Percentiles rank a stretch among this genome's conserved stretches.
These are phyloP conservation scores for Phenganax subtilis DNA, from an alignment of 92 coral and sea anemone species.

Conservation along the genomic window DNA sequence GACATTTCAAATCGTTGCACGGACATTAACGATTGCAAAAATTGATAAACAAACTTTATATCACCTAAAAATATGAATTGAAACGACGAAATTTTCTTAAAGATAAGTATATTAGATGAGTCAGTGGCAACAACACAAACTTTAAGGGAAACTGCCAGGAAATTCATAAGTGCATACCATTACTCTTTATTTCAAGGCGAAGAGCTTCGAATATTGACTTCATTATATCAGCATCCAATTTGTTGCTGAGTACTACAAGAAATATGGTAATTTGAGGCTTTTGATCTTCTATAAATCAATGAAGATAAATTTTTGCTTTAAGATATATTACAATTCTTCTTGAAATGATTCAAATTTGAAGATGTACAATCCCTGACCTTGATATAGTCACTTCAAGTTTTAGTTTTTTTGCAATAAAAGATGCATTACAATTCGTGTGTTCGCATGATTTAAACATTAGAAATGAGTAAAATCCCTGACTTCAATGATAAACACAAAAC, in stretches of 20 bases:
- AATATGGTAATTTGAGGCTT: not conserved
- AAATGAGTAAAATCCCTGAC: too few species aligned
- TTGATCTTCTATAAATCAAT: not conserved
- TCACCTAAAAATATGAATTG: slow-evolving; percentile 54
- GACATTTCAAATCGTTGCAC: slow-evolving; percentile 84
- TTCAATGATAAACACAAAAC: not conserved
- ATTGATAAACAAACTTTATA: slow-evolving; percentile 55
- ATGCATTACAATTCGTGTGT: too few species aligned
- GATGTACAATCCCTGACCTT: too few species aligned
- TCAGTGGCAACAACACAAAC: not conserved
- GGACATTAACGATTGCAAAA: slow-evolving; percentile 56
- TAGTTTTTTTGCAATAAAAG: too few species aligned
- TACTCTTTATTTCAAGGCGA: slow-evolving; percentile 56
- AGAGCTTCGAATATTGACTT: slow-evolving; percentile 65
- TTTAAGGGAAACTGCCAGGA: not conserved
- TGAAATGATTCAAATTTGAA: too few species aligned
- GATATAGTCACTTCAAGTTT: too few species aligned
- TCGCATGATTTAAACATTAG: too few species aligned
- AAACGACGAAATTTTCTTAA: not conserved
- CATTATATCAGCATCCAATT: slow-evolving; percentile 85
- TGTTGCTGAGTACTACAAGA: slow-evolving; percentile 72
- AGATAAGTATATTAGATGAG: not conserved
- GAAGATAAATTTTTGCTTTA: not conserved
- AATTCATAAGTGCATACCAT: slow-evolving; percentile 51
- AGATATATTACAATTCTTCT: not conserved